Percentiles rank a stretch among this genome's conserved stretches.
Conservation (phyloP, 2,888 invertebrate genomes). For the Pilophorus perplexus region DNA sequence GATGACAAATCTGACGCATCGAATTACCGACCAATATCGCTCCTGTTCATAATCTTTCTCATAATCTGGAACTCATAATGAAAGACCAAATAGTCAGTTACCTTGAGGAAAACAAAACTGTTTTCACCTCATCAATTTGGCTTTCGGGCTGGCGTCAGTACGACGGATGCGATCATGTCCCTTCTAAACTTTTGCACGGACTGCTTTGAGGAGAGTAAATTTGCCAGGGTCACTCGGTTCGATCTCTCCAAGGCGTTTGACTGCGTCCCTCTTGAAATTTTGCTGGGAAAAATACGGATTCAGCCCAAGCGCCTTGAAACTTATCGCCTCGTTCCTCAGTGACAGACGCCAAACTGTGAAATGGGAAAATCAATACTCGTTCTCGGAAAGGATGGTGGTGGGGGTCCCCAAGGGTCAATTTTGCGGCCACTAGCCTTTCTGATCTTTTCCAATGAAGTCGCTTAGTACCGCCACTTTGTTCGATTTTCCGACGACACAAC, state of each 20-base stretch:
- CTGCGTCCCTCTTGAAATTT: neutral
- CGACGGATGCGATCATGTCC: neutral
- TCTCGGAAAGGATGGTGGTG: neutral
- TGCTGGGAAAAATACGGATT: neutral
- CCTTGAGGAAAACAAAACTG: neutral
- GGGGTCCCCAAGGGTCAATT: constrained; percentile 7
- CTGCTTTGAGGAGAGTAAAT: no score
- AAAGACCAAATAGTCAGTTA: neutral
- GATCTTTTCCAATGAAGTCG: neutral
- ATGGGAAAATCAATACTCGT: neutral
- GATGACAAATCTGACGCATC: no score
- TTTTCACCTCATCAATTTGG: neutral
- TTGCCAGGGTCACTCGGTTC: neutral
- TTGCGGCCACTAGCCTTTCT: neutral
- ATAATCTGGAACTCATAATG: neutral
- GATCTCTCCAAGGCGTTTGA: neutral
- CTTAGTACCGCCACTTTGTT: neutral
- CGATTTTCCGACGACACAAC: neutral
- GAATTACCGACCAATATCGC: constrained; percentile 2
- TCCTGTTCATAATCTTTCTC: constrained; percentile 1
- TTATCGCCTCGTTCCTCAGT: neutral
- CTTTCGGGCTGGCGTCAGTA: neutral
- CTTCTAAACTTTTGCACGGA: no score
- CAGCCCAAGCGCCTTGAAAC: no score
- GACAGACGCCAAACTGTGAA: neutral